Evolutionary conservation across 2,888 invertebrate species (phyloP).

Genomic region (Papilio elwesi): DNA sequence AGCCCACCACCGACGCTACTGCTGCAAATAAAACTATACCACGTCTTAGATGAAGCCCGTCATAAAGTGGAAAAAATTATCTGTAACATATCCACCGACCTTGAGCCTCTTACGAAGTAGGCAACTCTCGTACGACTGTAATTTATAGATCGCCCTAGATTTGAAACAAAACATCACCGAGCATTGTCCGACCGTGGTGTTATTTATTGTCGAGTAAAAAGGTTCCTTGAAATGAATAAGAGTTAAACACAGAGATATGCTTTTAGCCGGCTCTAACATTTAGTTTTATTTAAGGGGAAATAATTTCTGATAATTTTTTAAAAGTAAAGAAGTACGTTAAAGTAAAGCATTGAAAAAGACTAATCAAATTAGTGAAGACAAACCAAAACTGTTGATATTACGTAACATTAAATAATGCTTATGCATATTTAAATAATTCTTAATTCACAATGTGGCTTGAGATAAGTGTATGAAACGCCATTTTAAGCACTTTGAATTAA

Average conservation of each 20-base stretch:
- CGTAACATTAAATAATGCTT: neutral
- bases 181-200: constrained; percentile 42
- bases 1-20: constrained; percentile 54
- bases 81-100: constrained; percentile 81
- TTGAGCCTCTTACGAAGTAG: constrained; percentile 72
- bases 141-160: constrained; percentile 76
- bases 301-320: neutral
- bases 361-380: neutral
- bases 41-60: constrained; percentile 54
- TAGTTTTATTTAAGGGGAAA: neutral
- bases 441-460: too few species aligned
- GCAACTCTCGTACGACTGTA: constrained; percentile 67
- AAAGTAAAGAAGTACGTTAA: neutral
- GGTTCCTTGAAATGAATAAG: constrained; percentile 1
- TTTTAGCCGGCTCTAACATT: neutral
- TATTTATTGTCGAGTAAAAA: constrained; percentile 15
- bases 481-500: too few species aligned
- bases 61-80: constrained; percentile 59
- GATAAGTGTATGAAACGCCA: too few species aligned
- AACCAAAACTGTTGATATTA: neutral
- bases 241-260: too few species aligned
- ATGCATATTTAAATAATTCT: too few species aligned
- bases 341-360: neutral
- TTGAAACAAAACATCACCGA: constrained; percentile 57
- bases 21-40: constrained; percentile 47